These are phyloP conservation scores for Nebria salina DNA, from an alignment of 2,888 invertebrate genomes.

Conservation along the genomic window DNA sequence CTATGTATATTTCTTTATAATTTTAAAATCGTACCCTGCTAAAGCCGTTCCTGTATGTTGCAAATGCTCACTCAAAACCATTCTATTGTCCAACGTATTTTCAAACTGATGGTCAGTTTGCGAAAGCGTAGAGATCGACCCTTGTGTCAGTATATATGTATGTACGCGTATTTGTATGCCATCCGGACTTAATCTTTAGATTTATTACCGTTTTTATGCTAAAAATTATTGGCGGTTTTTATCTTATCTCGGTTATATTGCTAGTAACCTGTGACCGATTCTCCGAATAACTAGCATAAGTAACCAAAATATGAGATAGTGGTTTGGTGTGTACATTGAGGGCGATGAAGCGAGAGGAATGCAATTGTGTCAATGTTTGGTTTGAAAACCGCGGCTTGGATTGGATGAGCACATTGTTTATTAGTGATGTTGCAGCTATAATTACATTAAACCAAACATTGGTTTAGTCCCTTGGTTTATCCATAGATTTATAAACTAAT, in stretches of 20 bases:
- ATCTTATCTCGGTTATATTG: slow-evolving; percentile 28
- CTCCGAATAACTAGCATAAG: not conserved
- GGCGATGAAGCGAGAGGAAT: not conserved
- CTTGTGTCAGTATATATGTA: slow-evolving; percentile 17
- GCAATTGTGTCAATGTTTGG: slow-evolving; percentile 17
- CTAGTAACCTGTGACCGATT: not conserved
- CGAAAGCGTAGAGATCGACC: slow-evolving; percentile 6
- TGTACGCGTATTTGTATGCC: slow-evolving; percentile 37
- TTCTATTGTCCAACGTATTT: not conserved
- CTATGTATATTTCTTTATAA: too few species aligned
- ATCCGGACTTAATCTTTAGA: slow-evolving; percentile 43
- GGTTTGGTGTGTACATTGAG: not conserved
- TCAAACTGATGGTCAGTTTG: slow-evolving; percentile 21
- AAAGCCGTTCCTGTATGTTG: not conserved
- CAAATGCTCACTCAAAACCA: not conserved
- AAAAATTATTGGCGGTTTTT: slow-evolving; percentile 40
- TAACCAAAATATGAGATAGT: not conserved
- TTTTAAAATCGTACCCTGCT: not conserved
- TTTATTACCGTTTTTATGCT: slow-evolving; percentile 42
- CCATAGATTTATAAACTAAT: not conserved
- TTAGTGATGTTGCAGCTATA: not conserved
- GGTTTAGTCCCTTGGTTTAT: not conserved
- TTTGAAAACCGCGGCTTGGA: not conserved
- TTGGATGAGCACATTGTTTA: not conserved
- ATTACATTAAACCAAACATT: not conserved